Base-by-base conservation (phyloP, 2,113 vertebrate genomes). In the Myotis davidii region DNA sequence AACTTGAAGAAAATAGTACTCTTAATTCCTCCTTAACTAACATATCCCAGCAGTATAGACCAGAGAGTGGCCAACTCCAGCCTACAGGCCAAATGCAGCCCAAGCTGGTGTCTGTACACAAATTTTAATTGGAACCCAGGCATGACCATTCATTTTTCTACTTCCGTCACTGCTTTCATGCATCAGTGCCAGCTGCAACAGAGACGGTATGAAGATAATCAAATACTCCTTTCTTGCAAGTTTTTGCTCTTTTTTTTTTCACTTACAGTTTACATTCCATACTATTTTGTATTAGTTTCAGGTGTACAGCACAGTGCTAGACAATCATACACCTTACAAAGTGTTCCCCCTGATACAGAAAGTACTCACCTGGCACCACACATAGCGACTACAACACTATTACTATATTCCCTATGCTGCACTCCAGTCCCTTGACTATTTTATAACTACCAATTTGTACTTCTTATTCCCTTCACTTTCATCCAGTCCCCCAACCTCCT, bases 111-210 rank as follows among this genome's bases (percentile, higher is more conserved):
- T 78, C 7, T 42, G 2, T 7, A 70, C 18, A 34, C 32, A 59
- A 69, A 17, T 6, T 65, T 52, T n/a, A 27, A 17, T 5, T 42
- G 39, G 34, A 78, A 20, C 0, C 2, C 16, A 77, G 18, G 0
- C 9, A 6, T 2, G 17, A 0, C 2, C 2, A 9, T 48, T 45
- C 14, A 5, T 20, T 32, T 76, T 2, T 2, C 8, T 27, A 81
- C 3, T 61, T 25, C 25, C 32, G 1, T n/a, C 21, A 7, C 11
- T 79, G 12, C 9, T 89, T 73, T 78, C 29, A 50, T 29, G 27
- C 6, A 29, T 84, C 29, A 39, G 25, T 45, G 50, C 3, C 10
- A 81, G 9, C 32, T 54, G 27, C 14, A 20, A 48, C 0, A 45
- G 34, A 77, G 34, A 27, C 5, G 18, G 18, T 14, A 82, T 50